Conservation (phyloP, 2,888 invertebrate species). For the Cheilosia urbana region DNA sequence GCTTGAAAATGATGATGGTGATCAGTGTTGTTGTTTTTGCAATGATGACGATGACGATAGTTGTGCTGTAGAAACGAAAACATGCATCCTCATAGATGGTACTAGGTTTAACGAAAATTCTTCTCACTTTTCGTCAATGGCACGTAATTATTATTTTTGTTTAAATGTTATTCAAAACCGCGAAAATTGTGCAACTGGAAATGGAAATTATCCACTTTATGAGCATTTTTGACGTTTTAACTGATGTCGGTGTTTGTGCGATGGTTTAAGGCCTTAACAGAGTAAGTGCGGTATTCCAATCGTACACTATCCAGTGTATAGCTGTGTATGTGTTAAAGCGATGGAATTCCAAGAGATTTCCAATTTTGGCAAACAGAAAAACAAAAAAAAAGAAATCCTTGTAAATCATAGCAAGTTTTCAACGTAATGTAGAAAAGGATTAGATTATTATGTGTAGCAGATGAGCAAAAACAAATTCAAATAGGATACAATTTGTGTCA, state of each 20-base stretch:
- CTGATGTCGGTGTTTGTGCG: slow-evolving; percentile 19
- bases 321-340: slow-evolving; percentile 20
- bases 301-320: not conserved
- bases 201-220: slow-evolving; percentile 33
- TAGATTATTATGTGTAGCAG: not conserved
- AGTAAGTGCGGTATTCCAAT: slow-evolving; percentile 4
- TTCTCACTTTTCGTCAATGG: slow-evolving; percentile 16
- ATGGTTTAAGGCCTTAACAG: slow-evolving; percentile 1
- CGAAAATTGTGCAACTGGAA: slow-evolving; percentile 30
- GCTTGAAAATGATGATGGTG: slow-evolving; percentile 42
- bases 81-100: slow-evolving; percentile 39
- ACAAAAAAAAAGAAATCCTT: not conserved
- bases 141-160: not conserved
- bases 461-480: slow-evolving; percentile 29
- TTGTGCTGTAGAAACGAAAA: slow-evolving; percentile 46
- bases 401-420: slow-evolving; percentile 5
- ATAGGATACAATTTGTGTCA: not conserved
- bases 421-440: not conserved
- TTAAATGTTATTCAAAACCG: slow-evolving; percentile 30
- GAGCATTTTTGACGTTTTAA: slow-evolving; percentile 51
- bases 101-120: slow-evolving; percentile 2
- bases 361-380: slow-evolving; percentile 23
- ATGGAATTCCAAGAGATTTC: slow-evolving; percentile 31
- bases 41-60: slow-evolving; percentile 47
- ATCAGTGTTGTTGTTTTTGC: slow-evolving; percentile 53